Percentiles rank a stretch among this genome's conserved stretches.
phyloP scores from a whole-genome alignment of 2,113 vertebrate genomes.

The Tychaedon coryphoeus region DNA sequence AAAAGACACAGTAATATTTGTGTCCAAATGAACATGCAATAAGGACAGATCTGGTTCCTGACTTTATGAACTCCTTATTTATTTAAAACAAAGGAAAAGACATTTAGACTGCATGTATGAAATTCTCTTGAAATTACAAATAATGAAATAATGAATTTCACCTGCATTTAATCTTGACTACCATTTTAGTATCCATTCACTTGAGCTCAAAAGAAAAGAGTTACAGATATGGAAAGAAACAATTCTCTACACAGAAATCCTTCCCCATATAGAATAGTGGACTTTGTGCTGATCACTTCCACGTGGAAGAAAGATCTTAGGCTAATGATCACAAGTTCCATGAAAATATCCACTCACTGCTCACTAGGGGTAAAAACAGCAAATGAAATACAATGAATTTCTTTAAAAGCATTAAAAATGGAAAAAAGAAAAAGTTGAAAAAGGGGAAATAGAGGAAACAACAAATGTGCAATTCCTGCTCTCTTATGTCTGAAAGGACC shows the following conservation, averaged over 20 bases:
- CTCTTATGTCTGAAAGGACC: background rate
- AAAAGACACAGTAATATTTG: background rate
- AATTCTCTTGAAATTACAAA: background rate
- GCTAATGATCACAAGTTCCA: background rate
- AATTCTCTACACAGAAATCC: background rate
- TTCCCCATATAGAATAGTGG: background rate
- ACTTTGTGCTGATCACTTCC: background rate
- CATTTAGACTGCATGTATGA: background rate
- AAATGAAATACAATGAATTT: background rate
- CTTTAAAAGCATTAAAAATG: background rate
- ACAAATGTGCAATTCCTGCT: background rate
- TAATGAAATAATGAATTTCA: background rate
- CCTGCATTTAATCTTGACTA: background rate
- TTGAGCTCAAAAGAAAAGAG: background rate
- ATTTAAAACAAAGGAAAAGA: background rate
- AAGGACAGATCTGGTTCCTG: background rate
- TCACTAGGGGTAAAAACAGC: background rate
- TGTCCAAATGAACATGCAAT: background rate
- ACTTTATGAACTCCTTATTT: background rate
- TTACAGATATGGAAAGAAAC: background rate
- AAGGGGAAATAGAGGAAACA: background rate
- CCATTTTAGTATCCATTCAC: background rate
- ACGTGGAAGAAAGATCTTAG: background rate
- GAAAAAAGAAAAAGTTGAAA: too few species aligned
- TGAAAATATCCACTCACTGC: background rate